Conservation (phyloP, 2,888 invertebrate genomes). For the Caenorhabditis zanzibari region DNA sequence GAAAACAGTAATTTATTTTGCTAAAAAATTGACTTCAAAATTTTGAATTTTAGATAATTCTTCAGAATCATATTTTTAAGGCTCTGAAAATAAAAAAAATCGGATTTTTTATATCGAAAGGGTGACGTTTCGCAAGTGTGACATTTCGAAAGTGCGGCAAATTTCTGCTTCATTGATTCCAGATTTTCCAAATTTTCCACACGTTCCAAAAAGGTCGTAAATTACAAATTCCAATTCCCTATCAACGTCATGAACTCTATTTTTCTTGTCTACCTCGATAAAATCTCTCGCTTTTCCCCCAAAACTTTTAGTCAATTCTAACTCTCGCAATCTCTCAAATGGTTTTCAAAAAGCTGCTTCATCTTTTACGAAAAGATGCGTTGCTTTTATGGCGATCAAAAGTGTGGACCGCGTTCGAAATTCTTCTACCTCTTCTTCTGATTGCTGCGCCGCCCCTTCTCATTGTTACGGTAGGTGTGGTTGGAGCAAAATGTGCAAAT, state of each 20-base stretch:
- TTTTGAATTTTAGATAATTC: too few relatives aligned
- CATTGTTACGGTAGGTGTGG: not conserved
- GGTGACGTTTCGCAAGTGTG: too few relatives aligned
- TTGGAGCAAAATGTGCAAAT: too few relatives aligned
- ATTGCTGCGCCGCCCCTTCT: slow-evolving; percentile 21
- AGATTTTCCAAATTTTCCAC: not conserved
- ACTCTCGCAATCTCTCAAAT: not conserved
- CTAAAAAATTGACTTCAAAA: too few relatives aligned
- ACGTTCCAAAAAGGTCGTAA: not conserved
- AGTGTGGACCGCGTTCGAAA: slow-evolving; percentile 31
- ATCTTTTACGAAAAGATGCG: slow-evolving; percentile 41
- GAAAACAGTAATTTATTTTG: too few relatives aligned
- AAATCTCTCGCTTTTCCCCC: not conserved
- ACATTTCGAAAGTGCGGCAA: too few relatives aligned
- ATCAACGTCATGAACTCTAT: slow-evolving; percentile 16
- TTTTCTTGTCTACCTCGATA: not conserved
- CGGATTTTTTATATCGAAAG: too few relatives aligned
- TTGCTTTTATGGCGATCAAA: slow-evolving; percentile 27
- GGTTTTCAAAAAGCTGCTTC: slow-evolving; percentile 29
- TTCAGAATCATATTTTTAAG: too few relatives aligned
- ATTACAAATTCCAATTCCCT: not conserved
- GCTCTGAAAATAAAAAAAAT: too few relatives aligned
- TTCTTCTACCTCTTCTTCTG: slow-evolving; percentile 31
- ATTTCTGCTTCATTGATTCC: too few relatives aligned
- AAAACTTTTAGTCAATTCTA: not conserved